Evolutionary conservation across 2,888 invertebrate genomes (phyloP), one percentile per base, ranked within the genome.

Genomic region (Microctonus aethiopoides): DNA sequence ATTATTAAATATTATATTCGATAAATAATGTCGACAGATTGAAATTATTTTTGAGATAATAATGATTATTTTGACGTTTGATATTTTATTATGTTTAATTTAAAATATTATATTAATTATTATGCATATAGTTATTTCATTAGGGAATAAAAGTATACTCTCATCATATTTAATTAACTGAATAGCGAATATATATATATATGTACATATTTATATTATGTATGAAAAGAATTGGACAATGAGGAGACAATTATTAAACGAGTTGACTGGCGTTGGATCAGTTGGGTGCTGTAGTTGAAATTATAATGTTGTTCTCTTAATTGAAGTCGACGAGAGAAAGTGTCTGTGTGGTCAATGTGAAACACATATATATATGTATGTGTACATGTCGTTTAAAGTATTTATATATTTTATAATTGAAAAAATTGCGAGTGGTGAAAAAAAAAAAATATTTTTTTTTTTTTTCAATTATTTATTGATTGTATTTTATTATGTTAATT

Each of bases 301-400:
- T 85, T 85, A 46, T 46, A 85, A 85, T 85, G 85, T 84, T 85
- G 82, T 81, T 80, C 82, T 84, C 83, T 86, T 86, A 85, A 86
- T 86, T 85, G 84, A 84, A 84, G 85, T 84, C 85, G 84, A 83
- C 80, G 72, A 52, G 82, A 83, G 81, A 24, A 78, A 82, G 82
- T 80, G 81, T 81, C 80, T 80, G 83, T 85, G 84, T 84, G 85
- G 84, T 81, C 84, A 74, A 80, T 83, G 81, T 32, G 34, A 26
- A 5, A 26, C 16, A 46, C 29, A 46, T 16, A n/a, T 9, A 46
- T 16, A 7, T 20, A 46, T 46, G 16, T 29, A 46, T 46, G 16
- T 46, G 16, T 46, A 5, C 16, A n/a, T 39, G 3, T 39, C 4
- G 13, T 2, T 4, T 2, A 4, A 39, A 5, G 11, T 3, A 39